Conservation (phyloP, 2,797 vertebrate species). For the Lophotriccus pileatus region DNA sequence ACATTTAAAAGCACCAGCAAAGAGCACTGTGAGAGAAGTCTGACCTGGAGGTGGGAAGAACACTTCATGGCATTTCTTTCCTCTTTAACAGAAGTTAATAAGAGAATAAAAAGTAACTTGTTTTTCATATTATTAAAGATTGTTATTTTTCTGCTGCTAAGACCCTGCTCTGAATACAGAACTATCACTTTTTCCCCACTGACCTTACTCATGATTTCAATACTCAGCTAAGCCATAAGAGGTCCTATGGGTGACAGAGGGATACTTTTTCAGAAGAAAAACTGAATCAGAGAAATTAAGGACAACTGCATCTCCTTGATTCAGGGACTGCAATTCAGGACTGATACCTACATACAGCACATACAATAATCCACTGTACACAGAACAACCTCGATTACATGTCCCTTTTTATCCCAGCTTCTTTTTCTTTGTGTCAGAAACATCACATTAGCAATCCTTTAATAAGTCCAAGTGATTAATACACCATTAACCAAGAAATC, state of each 20-base stretch:
- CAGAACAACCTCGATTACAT: not conserved
- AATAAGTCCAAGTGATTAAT: not conserved
- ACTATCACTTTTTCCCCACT: rapidly evolving
- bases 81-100: not conserved
- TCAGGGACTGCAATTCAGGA: not conserved
- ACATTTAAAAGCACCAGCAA: not conserved
- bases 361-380: not conserved
- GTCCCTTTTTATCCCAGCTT: not conserved
- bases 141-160: not conserved
- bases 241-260: not conserved
- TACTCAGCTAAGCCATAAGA: not conserved
- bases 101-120: not conserved
- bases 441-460: not conserved
- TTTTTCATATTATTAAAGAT: not conserved
- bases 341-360: not conserved
- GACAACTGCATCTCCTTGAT: not conserved
- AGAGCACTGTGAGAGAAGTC: not conserved
- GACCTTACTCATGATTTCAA: not conserved
- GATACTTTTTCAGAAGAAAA: not conserved
- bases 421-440: not conserved
- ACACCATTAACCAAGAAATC: not conserved
- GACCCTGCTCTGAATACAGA: not conserved
- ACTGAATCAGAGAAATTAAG: not conserved
- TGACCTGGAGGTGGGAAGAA: not conserved
- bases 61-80: not conserved